Base-by-base conservation (phyloP, 92 coral and sea anemone species). In the Umimayanthus chanpuru region DNA sequence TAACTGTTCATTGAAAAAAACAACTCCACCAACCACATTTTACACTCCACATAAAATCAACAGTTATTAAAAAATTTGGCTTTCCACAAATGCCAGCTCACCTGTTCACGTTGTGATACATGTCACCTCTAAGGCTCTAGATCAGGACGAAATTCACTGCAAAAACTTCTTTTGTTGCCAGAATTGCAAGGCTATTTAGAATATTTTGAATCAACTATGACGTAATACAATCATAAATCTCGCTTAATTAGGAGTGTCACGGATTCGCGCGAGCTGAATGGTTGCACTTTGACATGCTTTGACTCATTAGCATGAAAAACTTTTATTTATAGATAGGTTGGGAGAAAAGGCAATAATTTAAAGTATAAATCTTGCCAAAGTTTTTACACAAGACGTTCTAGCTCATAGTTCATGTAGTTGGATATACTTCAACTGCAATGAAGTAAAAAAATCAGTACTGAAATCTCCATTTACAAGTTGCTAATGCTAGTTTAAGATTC, bases 41-140 rank as follows among this genome's bases (percentile, higher is more conserved):
- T 36, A 20, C 38, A 32, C 20, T 29, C 77, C 43, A 30, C 8
- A 73, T 4, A 73, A 12, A 28, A 16, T 36, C 44, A 73, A 12
- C 44, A 73, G 21, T 43, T 43, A 43, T 43, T 12, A 32, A 3
- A 4, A 29, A 20, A 2, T 14, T 29, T 5, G 44, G 32, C 16
- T 73, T 29, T 14, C 39, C 39, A 5, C 39, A 5, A 20, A 12
- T 73, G 5, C 77, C 32, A 14, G 8, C 50, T 47, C 50, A 73
- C 77, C 77, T 73, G 23, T 32, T 30, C 8, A 73, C 39, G 77
- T 73, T 73, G 7, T 73, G 77, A 32, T 73, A 73, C 77, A 73
- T 73, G 43, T 32, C 32, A 73, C 77, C 39, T 14, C 39, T n/a
- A n/a, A n/a, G n/a, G n/a, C n/a, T n/a, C n/a, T 12, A 2, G 21